Evolutionary conservation across 2,113 vertebrate genomes (phyloP), one percentile per base, ranked within the genome.

Genomic region (Scolopax mira): DNA sequence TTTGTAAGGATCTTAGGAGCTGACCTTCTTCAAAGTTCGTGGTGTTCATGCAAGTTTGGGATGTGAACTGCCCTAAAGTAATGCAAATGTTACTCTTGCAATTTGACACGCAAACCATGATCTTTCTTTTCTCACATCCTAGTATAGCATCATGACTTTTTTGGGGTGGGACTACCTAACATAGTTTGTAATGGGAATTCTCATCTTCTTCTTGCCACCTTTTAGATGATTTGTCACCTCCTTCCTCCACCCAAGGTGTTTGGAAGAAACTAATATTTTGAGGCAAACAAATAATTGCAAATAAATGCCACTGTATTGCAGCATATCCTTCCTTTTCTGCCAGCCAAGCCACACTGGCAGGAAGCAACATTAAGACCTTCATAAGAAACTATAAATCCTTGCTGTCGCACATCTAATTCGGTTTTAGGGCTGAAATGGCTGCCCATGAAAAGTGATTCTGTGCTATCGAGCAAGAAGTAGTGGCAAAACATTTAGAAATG

Each of bases 111-210:
- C 17, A 79, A 65, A 31, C 18, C 2, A 3, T 49, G 19, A 44
- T 28, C 61, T 92, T 71, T 88, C 71, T 91, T 91, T 89, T 85
- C 77, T 92, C 83, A 27, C 42, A 55, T 72, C 61, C 72, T 46
- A 15, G 33, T 88, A 28, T 18, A 90, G 60, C 82, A 86, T 24
- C 52, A 13, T 88, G 57, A 79, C 1, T 37, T 37, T 70, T 78
- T 64, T 84, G 48, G 87, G 82, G 66, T 89, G 90, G 73, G 46
- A 61, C 66, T 64, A 73, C 79, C 71, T 89, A 54, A 61, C 41
- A 52, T 55, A 61, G 54, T 82, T 87, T 61, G 88, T 82, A 89
- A 88, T 92, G 94, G 96, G 94, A 96, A 92, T 95, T 90, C 62
- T 85, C 71, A 87, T 69, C 74, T 27, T 95, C 33, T 37, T 79